Base-by-base conservation (phyloP, 2,113 vertebrate genomes). In the Clupea harengus region DNA sequence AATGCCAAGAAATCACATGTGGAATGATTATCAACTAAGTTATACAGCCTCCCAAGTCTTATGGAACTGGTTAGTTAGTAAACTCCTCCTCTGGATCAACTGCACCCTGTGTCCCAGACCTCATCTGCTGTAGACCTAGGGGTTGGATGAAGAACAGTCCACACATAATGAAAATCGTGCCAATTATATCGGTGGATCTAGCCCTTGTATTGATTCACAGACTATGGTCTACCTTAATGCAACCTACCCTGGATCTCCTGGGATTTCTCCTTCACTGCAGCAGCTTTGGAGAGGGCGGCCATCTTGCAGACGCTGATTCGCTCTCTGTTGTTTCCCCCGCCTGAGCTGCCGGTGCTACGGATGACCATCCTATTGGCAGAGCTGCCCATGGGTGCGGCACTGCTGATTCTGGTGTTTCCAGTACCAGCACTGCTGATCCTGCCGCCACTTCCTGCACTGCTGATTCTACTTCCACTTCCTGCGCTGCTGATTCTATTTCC, bases 281-380 rank as follows among this genome's bases (percentile, higher is more conserved):
- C 90, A 52, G 92, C 88, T 25, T 90, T 92, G 0, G 83, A 54
- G 86, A 92, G 85, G 0, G 92, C 92, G 0, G 91, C 91, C 91
- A 91, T 92, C 86, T 92, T 92, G 32, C 92, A 92, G 13, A 92
- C 89, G 0, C 91, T 92, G 85, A 92, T 90, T 28, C 90, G 86
- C n/a, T 91, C 89, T 85, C 83, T 90, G 52, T n/a, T 85, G 87
- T 60, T 44, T 20, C 88, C 81, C 0, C 50, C 11, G n/a, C 89
- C 82, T 3, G 64, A 72, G 8, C 92, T 90, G 45, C 90, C 89
- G 0, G 80, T 85, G 82, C 85, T 89, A 22, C 86, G 84, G 86
- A 86, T 85, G 87, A 78, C 88, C 4, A 4, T 89, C 72, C 84
- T 82, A 6, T 86, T 81, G 0, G 83, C 45, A 6, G 85, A 82